Evolutionary conservation across 2,113 vertebrate genomes (phyloP).

Genomic region (Camelus bactrianus): DNA sequence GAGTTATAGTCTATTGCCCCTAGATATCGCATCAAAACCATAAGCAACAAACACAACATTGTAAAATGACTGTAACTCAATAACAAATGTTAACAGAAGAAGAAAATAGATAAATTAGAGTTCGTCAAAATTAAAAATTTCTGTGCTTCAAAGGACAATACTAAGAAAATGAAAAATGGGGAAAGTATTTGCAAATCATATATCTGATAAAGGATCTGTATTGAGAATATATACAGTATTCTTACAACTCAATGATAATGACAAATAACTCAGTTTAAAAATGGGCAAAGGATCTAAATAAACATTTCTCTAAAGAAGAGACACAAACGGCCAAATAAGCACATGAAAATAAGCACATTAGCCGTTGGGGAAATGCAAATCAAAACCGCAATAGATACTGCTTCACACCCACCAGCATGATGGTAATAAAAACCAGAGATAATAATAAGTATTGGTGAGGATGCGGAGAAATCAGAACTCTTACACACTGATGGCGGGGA

Average conservation of each 20-base stretch:
- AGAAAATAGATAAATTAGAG: neutral
- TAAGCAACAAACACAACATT: neutral
- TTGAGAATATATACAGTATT: neutral
- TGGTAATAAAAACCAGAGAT: neutral
- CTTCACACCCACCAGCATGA: neutral
- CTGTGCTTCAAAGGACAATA: conserved; percentile 21
- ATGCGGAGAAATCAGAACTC: neutral
- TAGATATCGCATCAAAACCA: neutral
- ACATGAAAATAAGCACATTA: neutral
- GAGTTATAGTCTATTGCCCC: neutral
- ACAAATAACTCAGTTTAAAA: neutral
- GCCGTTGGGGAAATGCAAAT: neutral
- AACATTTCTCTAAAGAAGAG: neutral
- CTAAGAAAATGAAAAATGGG: conserved; percentile 42
- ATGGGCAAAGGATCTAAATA: neutral
- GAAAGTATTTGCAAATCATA: neutral
- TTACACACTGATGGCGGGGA: neutral
- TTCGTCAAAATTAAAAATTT: conserved; percentile 11
- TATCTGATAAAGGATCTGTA: neutral
- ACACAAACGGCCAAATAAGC: neutral
- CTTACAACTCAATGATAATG: neutral
- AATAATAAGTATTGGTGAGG: neutral
- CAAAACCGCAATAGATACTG: neutral
- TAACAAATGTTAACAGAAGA: too few relatives aligned
- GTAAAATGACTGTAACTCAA: too few relatives aligned